These are phyloP conservation scores for Parazoanthus atlanticus DNA, from an alignment of 92 coral and sea anemone species.

Conservation along the genomic window DNA sequence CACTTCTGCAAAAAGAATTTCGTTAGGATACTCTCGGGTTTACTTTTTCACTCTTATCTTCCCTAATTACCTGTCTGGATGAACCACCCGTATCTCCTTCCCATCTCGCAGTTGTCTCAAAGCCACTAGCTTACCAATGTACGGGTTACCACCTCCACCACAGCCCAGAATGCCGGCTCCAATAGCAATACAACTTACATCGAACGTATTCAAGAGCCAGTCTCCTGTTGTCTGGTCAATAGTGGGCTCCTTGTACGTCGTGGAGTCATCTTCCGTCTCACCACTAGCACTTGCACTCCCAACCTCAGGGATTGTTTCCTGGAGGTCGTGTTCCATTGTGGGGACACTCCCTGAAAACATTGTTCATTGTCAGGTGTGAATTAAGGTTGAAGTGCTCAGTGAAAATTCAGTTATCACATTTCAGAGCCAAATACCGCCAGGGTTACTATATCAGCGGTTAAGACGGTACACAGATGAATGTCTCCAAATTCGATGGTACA, in stretches of 20 bases:
- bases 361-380: background rate
- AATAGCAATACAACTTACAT: conserved; percentile 83
- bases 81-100: conserved; percentile 79
- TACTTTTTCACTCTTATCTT: too few species aligned
- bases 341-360: background rate
- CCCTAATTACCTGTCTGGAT: conserved; percentile 77
- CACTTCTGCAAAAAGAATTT: too few species aligned
- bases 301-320: background rate
- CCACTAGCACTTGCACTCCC: background rate
- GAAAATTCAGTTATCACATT: background rate
- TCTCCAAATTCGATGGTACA: too few species aligned
- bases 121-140: conserved; percentile 73
- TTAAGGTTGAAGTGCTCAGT: too few species aligned
- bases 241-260: conserved; percentile 51
- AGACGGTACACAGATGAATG: too few species aligned
- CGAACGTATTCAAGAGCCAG: conserved; percentile 86
- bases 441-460: too few species aligned
- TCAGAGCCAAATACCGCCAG: too few species aligned
- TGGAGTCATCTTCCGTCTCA: conserved; percentile 31
- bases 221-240: conserved; percentile 81
- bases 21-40: too few species aligned
- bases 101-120: conserved; percentile 56
- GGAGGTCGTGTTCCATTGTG: background rate
- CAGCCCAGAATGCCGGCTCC: conserved; percentile 98
- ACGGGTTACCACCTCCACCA: conserved; percentile 97